phyloP scores from a whole-genome alignment of 2,888 invertebrate genomes.

The Philopedon plagiatum region DNA sequence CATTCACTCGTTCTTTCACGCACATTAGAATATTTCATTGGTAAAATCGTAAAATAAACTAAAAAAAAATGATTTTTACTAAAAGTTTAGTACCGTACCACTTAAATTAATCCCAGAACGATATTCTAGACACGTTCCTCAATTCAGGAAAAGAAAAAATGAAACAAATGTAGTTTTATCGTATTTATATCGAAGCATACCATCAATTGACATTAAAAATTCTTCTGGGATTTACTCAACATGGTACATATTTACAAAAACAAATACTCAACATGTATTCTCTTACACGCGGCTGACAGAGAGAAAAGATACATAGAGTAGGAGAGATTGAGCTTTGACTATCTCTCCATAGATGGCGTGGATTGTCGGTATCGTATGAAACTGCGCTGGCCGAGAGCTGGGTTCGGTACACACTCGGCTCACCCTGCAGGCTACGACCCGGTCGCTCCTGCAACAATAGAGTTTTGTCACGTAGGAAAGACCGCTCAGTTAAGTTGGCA shows the following conservation, averaged over 20 bases:
- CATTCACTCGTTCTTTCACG: neutral
- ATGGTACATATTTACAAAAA: neutral
- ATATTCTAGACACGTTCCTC: neutral
- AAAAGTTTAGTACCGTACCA: neutral
- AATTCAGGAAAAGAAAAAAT: too few species aligned
- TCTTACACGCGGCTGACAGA: conserved; percentile 10
- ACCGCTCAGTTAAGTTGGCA: too few species aligned
- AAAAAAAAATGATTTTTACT: neutral
- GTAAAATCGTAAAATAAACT: neutral
- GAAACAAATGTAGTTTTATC: too few species aligned
- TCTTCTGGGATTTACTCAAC: neutral
- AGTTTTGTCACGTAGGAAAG: neutral
- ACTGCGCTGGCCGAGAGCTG: conserved; percentile 65
- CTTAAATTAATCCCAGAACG: neutral
- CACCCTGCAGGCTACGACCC: conserved; percentile 76
- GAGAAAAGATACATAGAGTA: conserved; percentile 6
- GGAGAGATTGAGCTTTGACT: neutral
- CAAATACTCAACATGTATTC: neutral
- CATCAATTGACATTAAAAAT: neutral
- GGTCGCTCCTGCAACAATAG: conserved; percentile 69
- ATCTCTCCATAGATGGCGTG: conserved; percentile 54
- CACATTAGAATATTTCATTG: neutral
- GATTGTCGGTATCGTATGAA: conserved; percentile 59
- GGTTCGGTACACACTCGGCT: conserved; percentile 67
- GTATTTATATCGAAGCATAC: too few species aligned